Conservation (phyloP, 2,888 invertebrate genomes). For the Tribolium freemani region DNA sequence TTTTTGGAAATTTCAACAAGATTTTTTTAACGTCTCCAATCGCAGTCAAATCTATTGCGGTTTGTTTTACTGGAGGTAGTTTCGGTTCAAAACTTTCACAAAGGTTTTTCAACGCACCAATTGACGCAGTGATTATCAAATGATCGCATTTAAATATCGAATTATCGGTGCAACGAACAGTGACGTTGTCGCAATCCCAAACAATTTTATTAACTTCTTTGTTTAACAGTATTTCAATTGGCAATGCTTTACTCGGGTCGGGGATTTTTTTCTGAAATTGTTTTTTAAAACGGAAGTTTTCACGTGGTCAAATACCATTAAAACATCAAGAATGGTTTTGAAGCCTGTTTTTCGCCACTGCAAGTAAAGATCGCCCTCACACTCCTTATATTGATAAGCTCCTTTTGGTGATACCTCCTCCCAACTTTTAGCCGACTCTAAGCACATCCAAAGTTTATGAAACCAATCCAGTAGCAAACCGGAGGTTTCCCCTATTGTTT, state of each 20-base stretch:
- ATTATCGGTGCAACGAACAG: constrained; percentile 71
- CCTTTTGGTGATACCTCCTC: constrained; percentile 77
- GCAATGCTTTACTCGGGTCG: constrained; percentile 52
- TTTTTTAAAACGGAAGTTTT: background rate
- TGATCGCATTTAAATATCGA: constrained; percentile 72
- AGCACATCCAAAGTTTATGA: constrained; percentile 60
- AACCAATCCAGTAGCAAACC: constrained; percentile 60
- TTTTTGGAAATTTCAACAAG: constrained; percentile 73
- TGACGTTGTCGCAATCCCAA: constrained; percentile 61
- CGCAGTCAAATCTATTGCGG: constrained; percentile 72
- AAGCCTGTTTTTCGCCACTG: constrained; percentile 85
- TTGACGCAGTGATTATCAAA: constrained; percentile 77
- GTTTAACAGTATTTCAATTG: constrained; percentile 59
- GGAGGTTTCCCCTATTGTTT: constrained; percentile 49
- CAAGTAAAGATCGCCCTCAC: constrained; percentile 78
- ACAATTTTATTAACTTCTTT: constrained; percentile 62
- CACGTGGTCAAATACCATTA: constrained; percentile 71
- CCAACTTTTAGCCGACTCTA: constrained; percentile 76
- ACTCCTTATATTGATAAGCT: constrained; percentile 73
- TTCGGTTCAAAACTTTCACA: constrained; percentile 71
- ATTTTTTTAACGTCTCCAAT: constrained; percentile 80
- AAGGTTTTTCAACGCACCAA: constrained; percentile 78
- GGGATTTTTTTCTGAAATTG: constrained; percentile 60
- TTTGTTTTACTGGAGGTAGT: constrained; percentile 71
- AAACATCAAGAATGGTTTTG: constrained; percentile 75